Conservation (phyloP, 2,113 vertebrate genomes). For the Hemibates koningsi region DNA sequence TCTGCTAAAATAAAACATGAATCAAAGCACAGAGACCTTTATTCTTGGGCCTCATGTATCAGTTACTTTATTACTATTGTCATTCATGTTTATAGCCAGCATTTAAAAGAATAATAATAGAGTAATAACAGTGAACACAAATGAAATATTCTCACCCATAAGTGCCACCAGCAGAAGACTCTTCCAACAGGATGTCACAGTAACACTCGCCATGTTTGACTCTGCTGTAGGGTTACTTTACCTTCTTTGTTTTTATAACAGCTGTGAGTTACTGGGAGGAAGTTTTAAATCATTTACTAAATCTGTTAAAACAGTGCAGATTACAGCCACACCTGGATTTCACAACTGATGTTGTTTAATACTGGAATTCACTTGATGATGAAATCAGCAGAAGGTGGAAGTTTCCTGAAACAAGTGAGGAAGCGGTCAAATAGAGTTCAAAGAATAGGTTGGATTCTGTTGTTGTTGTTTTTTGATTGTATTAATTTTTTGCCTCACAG, state of each 20-base stretch:
- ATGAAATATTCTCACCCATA: not conserved
- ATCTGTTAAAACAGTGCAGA: not conserved
- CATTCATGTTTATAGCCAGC: not conserved
- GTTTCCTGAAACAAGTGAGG: no score
- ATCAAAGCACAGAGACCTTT: rapidly evolving
- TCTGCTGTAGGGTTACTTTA: rapidly evolving
- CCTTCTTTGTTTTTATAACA: not conserved
- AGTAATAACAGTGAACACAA: not conserved
- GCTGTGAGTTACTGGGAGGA: not conserved
- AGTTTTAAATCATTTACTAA: not conserved
- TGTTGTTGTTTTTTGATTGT: no score
- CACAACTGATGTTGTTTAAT: not conserved
- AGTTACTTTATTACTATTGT: not conserved
- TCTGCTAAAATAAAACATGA: rapidly evolving
- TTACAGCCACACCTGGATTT: not conserved
- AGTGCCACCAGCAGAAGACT: not conserved
- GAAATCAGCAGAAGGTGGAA: not conserved
- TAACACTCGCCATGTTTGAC: not conserved
- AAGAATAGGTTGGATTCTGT: no score
- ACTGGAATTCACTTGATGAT: not conserved
- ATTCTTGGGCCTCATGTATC: rapidly evolving
- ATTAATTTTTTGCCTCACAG: not conserved
- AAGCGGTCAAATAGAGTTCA: no score
- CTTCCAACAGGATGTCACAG: not conserved
- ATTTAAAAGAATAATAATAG: not conserved